A percentile compares a stretch with the other conserved stretches of the same genome.
These are phyloP conservation scores for Aphidius gifuensis DNA, from an alignment of 1,140 invertebrate species.

Conservation along the genomic window DNA sequence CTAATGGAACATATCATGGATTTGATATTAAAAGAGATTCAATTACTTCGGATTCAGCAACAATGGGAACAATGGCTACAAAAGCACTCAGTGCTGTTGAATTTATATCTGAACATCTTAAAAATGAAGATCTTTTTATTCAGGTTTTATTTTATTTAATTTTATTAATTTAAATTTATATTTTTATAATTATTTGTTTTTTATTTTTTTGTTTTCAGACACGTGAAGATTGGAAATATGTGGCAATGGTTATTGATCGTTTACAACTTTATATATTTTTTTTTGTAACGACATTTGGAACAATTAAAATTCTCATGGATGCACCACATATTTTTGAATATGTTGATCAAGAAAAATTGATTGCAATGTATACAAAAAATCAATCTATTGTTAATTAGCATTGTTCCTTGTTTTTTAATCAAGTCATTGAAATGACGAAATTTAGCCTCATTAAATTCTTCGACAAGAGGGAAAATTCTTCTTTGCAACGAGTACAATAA, in stretches of 20 bases:
- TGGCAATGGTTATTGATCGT: constrained; percentile 98
- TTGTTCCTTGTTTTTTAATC: too few relatives aligned
- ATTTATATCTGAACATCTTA: constrained; percentile 96
- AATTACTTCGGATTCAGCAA: constrained; percentile 84
- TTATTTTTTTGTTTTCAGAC: constrained; percentile 65
- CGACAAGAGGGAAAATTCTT: too few relatives aligned
- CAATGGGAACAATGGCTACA: constrained; percentile 86
- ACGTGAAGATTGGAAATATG: constrained; percentile 99
- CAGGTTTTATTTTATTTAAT: constrained; percentile 65
- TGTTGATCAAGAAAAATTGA: constrained; percentile 95
- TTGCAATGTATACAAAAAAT: constrained; percentile 72
- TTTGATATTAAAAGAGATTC: constrained; percentile 74
- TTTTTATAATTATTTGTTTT: too few relatives aligned
- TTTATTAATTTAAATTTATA: not conserved
- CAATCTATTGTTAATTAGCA: too few relatives aligned
- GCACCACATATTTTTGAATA: constrained; percentile 99
- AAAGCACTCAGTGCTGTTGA: constrained; percentile 96
- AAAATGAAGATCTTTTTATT: constrained; percentile 95
- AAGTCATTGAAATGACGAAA: too few relatives aligned
- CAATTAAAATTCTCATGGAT: constrained; percentile 94
- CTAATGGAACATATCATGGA: constrained; percentile 55
- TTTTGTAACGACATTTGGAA: constrained; percentile 91
- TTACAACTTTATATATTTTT: constrained; percentile 97
- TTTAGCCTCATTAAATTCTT: too few relatives aligned
- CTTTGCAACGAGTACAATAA: too few relatives aligned